These are phyloP conservation scores for Panthera tigris DNA, from an alignment of 2,113 vertebrate genomes.

Conservation along the genomic window DNA sequence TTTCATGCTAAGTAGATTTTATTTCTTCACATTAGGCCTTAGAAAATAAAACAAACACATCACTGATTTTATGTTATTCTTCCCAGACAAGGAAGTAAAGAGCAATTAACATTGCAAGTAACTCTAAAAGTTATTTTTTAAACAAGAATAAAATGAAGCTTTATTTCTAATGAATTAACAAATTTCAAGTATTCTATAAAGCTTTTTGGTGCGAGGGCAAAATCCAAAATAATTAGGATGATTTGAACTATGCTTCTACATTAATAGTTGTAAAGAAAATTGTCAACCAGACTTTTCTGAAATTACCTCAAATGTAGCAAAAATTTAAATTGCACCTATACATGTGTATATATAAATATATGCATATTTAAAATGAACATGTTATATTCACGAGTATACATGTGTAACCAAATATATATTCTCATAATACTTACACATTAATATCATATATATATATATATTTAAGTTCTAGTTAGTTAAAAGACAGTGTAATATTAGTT, in stretches of 20 bases:
- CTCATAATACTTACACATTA: neutral
- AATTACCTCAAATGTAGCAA: neutral
- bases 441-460: neutral
- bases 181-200: neutral
- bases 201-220: neutral
- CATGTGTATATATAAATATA: neutral
- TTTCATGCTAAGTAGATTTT: slow-evolving; percentile 81
- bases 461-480: neutral
- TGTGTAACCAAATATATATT: neutral
- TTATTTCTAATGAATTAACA: slow-evolving; percentile 61
- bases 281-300: neutral
- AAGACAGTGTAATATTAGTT: neutral
- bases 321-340: neutral
- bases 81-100: slow-evolving; percentile 76
- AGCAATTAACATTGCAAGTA: slow-evolving; percentile 73
- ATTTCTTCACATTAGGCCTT: slow-evolving; percentile 75
- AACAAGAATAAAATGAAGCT: slow-evolving; percentile 68
- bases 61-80: slow-evolving; percentile 82
- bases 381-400: neutral
- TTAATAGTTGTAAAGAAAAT: neutral
- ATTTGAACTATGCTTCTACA: neutral
- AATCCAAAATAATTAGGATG: slow-evolving; percentile 65
- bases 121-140: slow-evolving; percentile 74
- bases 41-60: slow-evolving; percentile 79
- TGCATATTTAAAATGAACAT: neutral